Evolutionary conservation across 1,140 invertebrate genomes (phyloP).

Genomic region (Archegozetes longisetosus): DNA sequence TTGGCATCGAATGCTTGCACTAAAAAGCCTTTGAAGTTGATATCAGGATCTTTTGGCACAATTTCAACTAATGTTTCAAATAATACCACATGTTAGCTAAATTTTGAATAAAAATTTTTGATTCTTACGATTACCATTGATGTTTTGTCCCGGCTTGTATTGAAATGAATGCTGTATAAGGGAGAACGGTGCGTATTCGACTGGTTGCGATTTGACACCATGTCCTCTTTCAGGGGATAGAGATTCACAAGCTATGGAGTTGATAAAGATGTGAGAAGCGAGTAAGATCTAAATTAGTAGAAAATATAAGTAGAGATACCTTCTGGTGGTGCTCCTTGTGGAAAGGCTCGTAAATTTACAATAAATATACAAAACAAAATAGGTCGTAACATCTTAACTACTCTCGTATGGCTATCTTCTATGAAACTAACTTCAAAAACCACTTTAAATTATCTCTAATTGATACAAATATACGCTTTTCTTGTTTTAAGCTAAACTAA

Average conservation of each 20-base stretch:
- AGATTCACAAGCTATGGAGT: constrained; percentile 2
- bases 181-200: not conserved
- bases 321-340: constrained; percentile 2
- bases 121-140: not conserved
- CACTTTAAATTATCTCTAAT: too few relatives aligned
- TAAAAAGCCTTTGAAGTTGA: constrained; percentile 17
- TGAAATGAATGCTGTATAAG: not conserved
- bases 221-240: constrained; percentile 5
- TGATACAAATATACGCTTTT: too few relatives aligned
- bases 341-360: too few relatives aligned
- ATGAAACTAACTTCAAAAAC: too few relatives aligned
- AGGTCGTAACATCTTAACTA: too few relatives aligned
- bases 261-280: not conserved
- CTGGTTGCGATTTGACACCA: not conserved
- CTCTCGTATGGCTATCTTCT: too few relatives aligned
- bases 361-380: too few relatives aligned
- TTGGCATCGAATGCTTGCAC: constrained; percentile 17
- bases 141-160: not conserved
- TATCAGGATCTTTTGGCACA: not conserved
- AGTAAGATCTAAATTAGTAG: not conserved
- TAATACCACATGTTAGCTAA: not conserved
- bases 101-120: not conserved
- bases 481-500: too few relatives aligned
- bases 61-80: not conserved
- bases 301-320: not conserved